phyloP scores from a whole-genome alignment of 2,113 vertebrate genomes.

The Hyperopisus bebe region DNA sequence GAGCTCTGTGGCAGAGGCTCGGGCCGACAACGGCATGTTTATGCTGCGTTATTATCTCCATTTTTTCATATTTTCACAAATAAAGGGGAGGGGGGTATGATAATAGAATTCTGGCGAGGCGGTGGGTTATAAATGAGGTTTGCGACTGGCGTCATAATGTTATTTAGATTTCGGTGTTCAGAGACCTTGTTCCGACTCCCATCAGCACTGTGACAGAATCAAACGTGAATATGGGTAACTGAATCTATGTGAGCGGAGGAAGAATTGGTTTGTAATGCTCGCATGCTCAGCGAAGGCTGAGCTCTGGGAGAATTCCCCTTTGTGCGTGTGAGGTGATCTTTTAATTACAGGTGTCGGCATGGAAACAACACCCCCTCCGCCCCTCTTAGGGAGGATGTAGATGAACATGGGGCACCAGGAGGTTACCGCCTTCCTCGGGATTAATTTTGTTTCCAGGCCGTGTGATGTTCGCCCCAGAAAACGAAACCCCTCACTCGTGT shows the following conservation, averaged over 20 bases:
- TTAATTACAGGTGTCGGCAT: conserved; percentile 64
- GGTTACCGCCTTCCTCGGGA: conserved; percentile 29
- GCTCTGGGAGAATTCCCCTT: conserved; percentile 63
- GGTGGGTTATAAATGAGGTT: conserved; percentile 98
- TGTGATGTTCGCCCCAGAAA: not conserved
- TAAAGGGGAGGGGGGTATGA: conserved; percentile 35
- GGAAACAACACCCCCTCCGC: conserved; percentile 46
- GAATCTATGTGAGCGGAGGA: conserved; percentile 69
- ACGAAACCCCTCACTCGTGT: conserved; percentile 6
- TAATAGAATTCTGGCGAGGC: conserved; percentile 92
- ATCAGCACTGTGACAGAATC: conserved; percentile 90
- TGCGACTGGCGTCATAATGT: conserved; percentile 86
- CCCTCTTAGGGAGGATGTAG: conserved; percentile 48
- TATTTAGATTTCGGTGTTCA: conserved; percentile 95
- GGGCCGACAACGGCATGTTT: conserved; percentile 48
- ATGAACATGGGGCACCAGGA: conserved; percentile 47
- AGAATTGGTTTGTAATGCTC: conserved; percentile 97
- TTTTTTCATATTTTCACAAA: conserved; percentile 62
- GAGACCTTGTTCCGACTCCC: conserved; percentile 91
- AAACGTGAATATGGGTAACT: conserved; percentile 89
- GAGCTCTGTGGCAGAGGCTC: conserved; percentile 40
- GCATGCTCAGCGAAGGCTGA: conserved; percentile 77
- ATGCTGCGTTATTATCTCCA: conserved; percentile 60
- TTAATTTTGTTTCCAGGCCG: conserved; percentile 24
- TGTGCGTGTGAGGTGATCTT: conserved; percentile 59